phyloP scores from a whole-genome alignment of 2,113 vertebrate genomes.

The Anhinga anhinga region DNA sequence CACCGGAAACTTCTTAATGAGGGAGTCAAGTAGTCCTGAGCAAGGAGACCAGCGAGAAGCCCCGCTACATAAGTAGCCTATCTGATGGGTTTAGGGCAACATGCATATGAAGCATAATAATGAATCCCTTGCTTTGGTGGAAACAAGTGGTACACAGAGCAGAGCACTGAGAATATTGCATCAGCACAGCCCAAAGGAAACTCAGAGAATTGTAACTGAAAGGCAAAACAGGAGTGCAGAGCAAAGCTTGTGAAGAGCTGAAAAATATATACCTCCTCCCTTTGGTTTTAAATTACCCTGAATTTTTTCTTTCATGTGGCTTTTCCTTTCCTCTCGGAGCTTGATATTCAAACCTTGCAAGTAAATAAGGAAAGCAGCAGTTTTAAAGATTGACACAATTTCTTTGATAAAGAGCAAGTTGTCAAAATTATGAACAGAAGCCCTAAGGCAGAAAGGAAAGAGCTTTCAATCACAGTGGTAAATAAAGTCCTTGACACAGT shows the following conservation, averaged over 20 bases:
- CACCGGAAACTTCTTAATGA: not conserved
- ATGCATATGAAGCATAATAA: not conserved
- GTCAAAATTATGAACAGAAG: slow-evolving; percentile 55
- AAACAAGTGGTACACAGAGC: not conserved
- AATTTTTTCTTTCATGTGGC: not conserved
- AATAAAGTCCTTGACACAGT: slow-evolving; percentile 56
- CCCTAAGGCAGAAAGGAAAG: slow-evolving; percentile 43
- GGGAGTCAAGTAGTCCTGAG: not conserved
- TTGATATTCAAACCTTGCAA: slow-evolving; percentile 48
- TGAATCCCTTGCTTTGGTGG: not conserved
- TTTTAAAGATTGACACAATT: slow-evolving; percentile 63
- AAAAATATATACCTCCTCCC: slow-evolving; percentile 6
- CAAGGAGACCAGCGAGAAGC: not conserved
- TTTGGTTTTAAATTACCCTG: slow-evolving; percentile 38
- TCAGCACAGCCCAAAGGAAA: not conserved
- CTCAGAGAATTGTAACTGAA: not conserved
- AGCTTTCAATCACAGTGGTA: slow-evolving; percentile 48
- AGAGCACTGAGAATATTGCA: not conserved
- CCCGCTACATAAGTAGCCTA: not conserved
- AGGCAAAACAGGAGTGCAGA: not conserved
- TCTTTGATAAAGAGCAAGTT: slow-evolving; percentile 64
- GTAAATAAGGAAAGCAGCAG: slow-evolving; percentile 34
- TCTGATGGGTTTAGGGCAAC: not conserved
- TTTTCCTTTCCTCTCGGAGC: slow-evolving; percentile 30
- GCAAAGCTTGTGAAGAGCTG: not conserved